phyloP scores from a whole-genome alignment of 2,797 vertebrate genomes.

The Lagodon rhomboides region DNA sequence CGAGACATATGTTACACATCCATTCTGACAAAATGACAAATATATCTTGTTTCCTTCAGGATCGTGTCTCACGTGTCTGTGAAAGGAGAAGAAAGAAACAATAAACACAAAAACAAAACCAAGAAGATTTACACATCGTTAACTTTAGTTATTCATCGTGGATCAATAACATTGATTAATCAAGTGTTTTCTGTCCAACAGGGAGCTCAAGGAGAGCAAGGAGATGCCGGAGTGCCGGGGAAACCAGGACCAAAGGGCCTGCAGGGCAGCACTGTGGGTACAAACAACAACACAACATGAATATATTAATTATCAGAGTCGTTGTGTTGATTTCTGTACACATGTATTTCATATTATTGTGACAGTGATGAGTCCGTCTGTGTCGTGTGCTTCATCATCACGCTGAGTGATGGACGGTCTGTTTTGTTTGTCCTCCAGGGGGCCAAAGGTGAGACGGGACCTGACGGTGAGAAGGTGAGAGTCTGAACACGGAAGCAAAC shows the following conservation, averaged over 20 bases:
- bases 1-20: too few relatives aligned
- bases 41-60: background rate
- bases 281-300: conserved; percentile 9
- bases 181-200: conserved; percentile 49
- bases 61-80: background rate
- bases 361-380: too few relatives aligned
- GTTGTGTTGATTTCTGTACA: too few relatives aligned
- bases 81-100: background rate
- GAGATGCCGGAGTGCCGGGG: conserved; percentile 83
- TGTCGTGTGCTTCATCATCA: background rate
- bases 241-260: conserved; percentile 83
- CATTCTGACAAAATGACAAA: too few relatives aligned
- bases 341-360: too few relatives aligned
- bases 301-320: too few relatives aligned
- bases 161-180: background rate
- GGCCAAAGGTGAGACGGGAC: conserved; percentile 84
- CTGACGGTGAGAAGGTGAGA: conserved; percentile 84
- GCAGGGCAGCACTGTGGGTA: conserved; percentile 78
- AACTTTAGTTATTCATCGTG: background rate
- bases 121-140: background rate
- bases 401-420: background rate
- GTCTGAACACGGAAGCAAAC: too few relatives aligned
- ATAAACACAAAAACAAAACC: background rate
- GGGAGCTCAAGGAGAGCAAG: conserved; percentile 80
- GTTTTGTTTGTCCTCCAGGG: conserved; percentile 73